Base-by-base conservation (phyloP, 2,113 vertebrate species). In the Xiphorhynchus elegans region DNA sequence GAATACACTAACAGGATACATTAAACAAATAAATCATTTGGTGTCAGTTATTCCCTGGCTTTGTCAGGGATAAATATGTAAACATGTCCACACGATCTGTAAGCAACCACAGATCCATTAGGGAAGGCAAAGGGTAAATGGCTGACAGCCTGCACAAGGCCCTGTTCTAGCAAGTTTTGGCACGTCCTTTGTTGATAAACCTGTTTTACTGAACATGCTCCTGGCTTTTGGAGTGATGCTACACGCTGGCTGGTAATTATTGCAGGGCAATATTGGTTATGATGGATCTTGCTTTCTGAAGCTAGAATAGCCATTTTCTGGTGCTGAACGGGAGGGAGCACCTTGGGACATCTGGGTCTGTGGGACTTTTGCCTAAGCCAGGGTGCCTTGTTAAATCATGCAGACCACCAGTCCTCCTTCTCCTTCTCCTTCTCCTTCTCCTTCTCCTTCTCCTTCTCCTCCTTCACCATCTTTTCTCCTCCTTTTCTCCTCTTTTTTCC, bases 61-160 rank as follows among this genome's bases (percentile, higher is more conserved):
- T 87, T 95, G 93, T 68, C 58, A 50, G 42, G 92, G 92, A 46
- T 77, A 90, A 93, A 93, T 64, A 72, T 73, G 82, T 83, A 90
- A 95, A 81, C 74, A 56, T 18, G 73, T 76, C 91, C 76, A 6
- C 91, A 91, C 66, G 8, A 73, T 80, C 81, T 60, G 15, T 81
- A 39, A 87, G 93, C 90, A 91, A 74, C 91, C 90, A 62, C 76
- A 79, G 93, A 39, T 56, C 26, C 82, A 84, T 50, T 53, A 56
- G 56, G 73, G 82, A 53, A 95, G 94, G 87, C 77, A 55, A 42
- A 87, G 91, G 93, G 78, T 84, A 21, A 49, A 11, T 13, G 60
- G 78, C 91, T 84, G 84, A 55, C 90, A 76, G 92, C 69, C 86
- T 86, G 86, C 89, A 84, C 93, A 44, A 39, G 84, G 46, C 83